Conservation (phyloP, 2,113 vertebrate species). For the Gila orcuttii region DNA sequence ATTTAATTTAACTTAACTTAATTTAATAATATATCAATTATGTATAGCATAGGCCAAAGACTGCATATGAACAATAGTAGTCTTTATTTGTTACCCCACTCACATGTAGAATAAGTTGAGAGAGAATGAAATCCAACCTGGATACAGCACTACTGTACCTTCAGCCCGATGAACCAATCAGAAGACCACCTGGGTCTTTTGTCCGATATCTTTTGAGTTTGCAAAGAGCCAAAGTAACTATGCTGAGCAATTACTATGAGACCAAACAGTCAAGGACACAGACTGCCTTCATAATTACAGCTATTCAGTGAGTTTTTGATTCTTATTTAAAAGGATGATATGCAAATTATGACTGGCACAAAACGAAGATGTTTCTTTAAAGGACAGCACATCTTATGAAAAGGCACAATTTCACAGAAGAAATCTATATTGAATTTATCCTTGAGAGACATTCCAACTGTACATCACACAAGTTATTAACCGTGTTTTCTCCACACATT, state of each 20-base stretch:
- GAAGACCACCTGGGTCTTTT: conserved; percentile 28
- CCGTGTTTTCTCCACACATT: not conserved
- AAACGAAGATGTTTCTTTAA: not conserved
- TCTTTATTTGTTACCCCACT: conserved; percentile 7
- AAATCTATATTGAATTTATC: not conserved
- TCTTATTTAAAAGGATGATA: conserved; percentile 22
- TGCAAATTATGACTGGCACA: conserved; percentile 30
- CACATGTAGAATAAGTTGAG: not conserved
- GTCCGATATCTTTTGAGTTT: conserved; percentile 41
- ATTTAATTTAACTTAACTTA: too few species aligned
- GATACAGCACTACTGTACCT: conserved; percentile 41
- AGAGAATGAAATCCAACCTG: conserved; percentile 29
- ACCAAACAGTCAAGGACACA: conserved; percentile 47
- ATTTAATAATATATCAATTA: too few species aligned
- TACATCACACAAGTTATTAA: not conserved
- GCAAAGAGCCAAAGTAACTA: conserved; percentile 46
- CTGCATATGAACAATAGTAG: not conserved
- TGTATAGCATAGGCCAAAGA: too few species aligned
- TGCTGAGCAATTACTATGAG: conserved; percentile 31
- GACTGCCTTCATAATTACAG: conserved; percentile 25
- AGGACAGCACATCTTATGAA: not conserved
- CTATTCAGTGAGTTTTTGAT: conserved; percentile 14
- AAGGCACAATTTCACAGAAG: not conserved
- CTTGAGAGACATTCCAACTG: conserved; percentile 2
- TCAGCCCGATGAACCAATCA: conserved; percentile 37